phyloP scores from a whole-genome alignment of 2,888 invertebrate species.

The Meiosimyza platycephala region DNA sequence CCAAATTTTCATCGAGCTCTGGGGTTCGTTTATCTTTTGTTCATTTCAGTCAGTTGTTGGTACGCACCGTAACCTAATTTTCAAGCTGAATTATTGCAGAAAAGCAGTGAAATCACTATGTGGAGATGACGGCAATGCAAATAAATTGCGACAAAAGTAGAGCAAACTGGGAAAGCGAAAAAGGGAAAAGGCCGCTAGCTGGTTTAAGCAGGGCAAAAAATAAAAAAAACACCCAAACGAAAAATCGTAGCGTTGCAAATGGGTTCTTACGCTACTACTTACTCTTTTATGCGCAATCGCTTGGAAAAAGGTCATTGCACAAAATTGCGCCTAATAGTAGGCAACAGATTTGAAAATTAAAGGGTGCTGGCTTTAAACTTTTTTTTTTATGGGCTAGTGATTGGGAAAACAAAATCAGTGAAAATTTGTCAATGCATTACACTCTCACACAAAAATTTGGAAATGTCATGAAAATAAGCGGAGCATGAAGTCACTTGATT shows the following conservation, averaged over 20 bases:
- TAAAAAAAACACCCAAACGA: too few relatives aligned
- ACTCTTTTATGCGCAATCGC: constrained; percentile 43
- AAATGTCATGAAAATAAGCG: too few relatives aligned
- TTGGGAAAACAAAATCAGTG: too few relatives aligned
- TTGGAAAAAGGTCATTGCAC: constrained; percentile 55
- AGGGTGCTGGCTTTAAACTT: too few relatives aligned
- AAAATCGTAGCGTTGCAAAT: too few relatives aligned
- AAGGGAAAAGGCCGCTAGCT: neutral
- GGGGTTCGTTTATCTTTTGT: too few relatives aligned
- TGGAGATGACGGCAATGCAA: neutral
- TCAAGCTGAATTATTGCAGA: constrained; percentile 19
- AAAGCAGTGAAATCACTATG: neutral
- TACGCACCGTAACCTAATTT: constrained; percentile 7
- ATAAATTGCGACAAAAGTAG: constrained; percentile 7
- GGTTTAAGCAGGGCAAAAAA: neutral
- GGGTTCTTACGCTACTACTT: neutral
- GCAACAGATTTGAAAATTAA: too few relatives aligned
- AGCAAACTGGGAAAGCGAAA: neutral
- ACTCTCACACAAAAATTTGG: too few relatives aligned
- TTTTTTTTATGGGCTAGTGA: too few relatives aligned
- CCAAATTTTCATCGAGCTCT: too few relatives aligned
- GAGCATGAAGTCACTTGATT: too few relatives aligned
- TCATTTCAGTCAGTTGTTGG: neutral
- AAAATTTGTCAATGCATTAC: too few relatives aligned
- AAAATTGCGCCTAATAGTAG: constrained; percentile 37